These are phyloP conservation scores for Melanaphis sacchari DNA, from an alignment of 1,140 invertebrate species.

Conservation along the genomic window DNA sequence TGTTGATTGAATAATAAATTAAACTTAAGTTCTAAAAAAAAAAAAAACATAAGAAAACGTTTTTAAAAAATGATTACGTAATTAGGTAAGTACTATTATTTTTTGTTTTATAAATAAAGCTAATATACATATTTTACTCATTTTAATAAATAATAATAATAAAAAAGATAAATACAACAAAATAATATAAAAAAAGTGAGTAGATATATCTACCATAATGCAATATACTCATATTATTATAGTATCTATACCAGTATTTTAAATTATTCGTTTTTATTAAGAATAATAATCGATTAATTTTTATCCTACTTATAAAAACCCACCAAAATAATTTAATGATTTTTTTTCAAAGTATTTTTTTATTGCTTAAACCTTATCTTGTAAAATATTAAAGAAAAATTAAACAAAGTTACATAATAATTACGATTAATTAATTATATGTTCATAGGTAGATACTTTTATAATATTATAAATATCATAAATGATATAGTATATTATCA, in stretches of 20 bases:
- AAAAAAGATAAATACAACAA: neutral
- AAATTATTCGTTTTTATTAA: neutral
- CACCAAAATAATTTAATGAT: neutral
- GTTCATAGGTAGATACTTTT: neutral
- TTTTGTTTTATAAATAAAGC: too few species aligned
- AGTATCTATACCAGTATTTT: neutral
- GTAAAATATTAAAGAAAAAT: neutral
- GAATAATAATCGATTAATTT: neutral
- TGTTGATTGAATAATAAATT: too few species aligned
- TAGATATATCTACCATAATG: too few species aligned
- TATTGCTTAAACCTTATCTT: neutral
- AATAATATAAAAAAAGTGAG: too few species aligned
- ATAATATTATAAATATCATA: neutral
- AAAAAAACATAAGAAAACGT: too few species aligned
- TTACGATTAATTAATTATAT: neutral
- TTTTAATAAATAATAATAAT: too few species aligned
- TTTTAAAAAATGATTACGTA: too few species aligned
- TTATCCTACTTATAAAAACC: neutral
- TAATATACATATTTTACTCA: too few species aligned
- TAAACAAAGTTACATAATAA: neutral
- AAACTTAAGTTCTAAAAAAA: too few species aligned
- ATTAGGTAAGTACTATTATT: too few species aligned
- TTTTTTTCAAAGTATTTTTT: too few species aligned
- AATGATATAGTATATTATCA: neutral
- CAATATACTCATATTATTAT: too few species aligned